These are phyloP conservation scores for Tribolium castaneum DNA, from an alignment of 1,140 invertebrate species.

Conservation along the genomic window DNA sequence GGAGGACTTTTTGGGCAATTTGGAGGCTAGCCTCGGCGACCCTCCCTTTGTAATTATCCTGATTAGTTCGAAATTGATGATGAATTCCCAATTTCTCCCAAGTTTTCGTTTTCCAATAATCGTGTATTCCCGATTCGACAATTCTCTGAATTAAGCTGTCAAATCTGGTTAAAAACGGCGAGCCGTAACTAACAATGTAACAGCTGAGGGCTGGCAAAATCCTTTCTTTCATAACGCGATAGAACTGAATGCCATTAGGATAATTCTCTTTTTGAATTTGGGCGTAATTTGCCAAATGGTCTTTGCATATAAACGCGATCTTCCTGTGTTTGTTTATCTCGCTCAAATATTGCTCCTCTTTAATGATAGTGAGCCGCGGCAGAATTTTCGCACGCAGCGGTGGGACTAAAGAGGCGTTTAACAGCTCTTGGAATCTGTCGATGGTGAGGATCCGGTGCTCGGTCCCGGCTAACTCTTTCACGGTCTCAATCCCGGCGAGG, in stretches of 20 bases:
- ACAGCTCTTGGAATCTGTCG: not conserved
- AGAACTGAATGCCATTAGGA: constrained; percentile 6
- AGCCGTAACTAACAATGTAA: constrained; percentile 28
- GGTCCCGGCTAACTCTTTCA: constrained; percentile 17
- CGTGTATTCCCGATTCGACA: constrained; percentile 5
- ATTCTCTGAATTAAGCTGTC: not conserved
- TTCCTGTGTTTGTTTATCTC: constrained; percentile 7
- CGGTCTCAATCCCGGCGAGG: not conserved
- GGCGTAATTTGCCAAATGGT: constrained; percentile 25
- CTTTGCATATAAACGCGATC: constrained; percentile 8
- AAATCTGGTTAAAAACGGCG: constrained; percentile 9
- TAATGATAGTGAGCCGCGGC: not conserved
- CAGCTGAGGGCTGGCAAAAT: constrained; percentile 20
- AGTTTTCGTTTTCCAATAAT: constrained; percentile 19
- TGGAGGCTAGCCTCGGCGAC: not conserved
- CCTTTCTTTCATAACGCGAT: constrained; percentile 18
- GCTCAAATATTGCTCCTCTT: constrained; percentile 1
- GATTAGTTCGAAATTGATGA: not conserved
- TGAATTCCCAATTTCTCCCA: constrained; percentile 9
- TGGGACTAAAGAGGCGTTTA: not conserved
- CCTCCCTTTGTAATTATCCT: not conserved
- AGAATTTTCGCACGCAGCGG: not conserved
- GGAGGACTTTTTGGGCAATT: not conserved
- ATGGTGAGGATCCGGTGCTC: constrained; percentile 4
- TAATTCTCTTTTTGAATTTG: constrained; percentile 17